Evolutionary conservation across 1,140 invertebrate genomes (phyloP).

Genomic region (Helicorthomorpha holstii): DNA sequence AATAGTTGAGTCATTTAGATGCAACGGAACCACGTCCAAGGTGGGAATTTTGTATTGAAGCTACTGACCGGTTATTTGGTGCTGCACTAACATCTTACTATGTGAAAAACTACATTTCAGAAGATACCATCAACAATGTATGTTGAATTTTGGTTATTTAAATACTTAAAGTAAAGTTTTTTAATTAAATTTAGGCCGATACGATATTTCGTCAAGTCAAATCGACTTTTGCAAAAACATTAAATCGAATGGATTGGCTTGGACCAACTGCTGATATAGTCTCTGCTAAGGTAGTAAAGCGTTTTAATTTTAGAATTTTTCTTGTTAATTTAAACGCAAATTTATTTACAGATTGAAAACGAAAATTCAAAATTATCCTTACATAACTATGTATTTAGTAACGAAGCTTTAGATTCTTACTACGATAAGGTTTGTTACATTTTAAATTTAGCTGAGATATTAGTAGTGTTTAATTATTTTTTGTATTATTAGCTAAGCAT

Average conservation of each 20-base stretch:
- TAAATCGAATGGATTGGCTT: no score
- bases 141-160: background rate
- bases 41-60: constrained; percentile 38
- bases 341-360: no score
- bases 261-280: no score
- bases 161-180: no score
- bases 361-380: background rate
- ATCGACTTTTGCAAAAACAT: no score
- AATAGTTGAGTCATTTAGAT: constrained; percentile 19
- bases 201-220: no score
- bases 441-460: background rate
- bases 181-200: no score
- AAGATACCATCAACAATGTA: background rate
- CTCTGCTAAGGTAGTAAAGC: no score
- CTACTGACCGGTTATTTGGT: constrained; percentile 32
- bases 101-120: background rate
- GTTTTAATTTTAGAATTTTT: no score
- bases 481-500: background rate
- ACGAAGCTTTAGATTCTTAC: background rate
- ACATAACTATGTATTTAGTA: background rate
- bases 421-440: background rate
- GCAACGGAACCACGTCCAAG: constrained; percentile 27
- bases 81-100: constrained; percentile 35
- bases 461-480: background rate
- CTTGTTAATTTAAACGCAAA: no score